A percentile compares a stretch with the other conserved stretches of the same genome.
These are phyloP conservation scores for Hemiprocne comata DNA, from an alignment of 2,113 vertebrate genomes.

Conservation along the genomic window DNA sequence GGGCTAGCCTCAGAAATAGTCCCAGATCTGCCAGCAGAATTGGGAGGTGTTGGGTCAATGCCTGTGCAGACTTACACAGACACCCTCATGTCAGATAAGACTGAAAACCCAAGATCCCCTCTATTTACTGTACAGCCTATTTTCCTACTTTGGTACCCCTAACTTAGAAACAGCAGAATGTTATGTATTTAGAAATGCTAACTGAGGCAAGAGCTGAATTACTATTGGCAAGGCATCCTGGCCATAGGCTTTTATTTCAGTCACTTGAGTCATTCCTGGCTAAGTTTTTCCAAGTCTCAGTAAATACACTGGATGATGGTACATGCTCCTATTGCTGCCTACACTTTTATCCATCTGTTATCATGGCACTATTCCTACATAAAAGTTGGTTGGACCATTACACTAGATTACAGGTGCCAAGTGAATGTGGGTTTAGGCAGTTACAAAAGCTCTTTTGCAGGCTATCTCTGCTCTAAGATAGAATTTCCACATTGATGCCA, in stretches of 20 bases:
- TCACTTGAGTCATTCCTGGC: conserved; percentile 45
- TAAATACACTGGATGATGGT: conserved; percentile 37
- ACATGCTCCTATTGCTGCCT: conserved; percentile 59
- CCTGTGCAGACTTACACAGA: background rate
- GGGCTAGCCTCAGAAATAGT: background rate
- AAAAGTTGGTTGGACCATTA: conserved; percentile 30
- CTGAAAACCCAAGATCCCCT: background rate
- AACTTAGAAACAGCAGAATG: background rate
- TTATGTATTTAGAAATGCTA: background rate
- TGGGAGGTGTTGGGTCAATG: background rate
- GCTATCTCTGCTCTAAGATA: background rate
- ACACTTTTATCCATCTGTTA: conserved; percentile 61
- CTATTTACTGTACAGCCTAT: background rate
- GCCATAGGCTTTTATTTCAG: conserved; percentile 41
- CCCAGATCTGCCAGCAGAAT: background rate
- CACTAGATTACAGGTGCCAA: conserved; percentile 20
- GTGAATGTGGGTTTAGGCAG: conserved; percentile 22
- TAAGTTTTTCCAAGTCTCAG: conserved; percentile 12
- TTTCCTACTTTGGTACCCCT: background rate
- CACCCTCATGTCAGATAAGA: background rate
- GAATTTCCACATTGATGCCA: conserved; percentile 9
- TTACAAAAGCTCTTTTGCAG: conserved; percentile 14
- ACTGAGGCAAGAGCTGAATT: conserved; percentile 1
- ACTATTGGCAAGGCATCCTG: background rate
- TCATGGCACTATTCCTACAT: conserved; percentile 51